Evolutionary conservation across 1,140 invertebrate species (phyloP).

Genomic region (Galleria mellonella): DNA sequence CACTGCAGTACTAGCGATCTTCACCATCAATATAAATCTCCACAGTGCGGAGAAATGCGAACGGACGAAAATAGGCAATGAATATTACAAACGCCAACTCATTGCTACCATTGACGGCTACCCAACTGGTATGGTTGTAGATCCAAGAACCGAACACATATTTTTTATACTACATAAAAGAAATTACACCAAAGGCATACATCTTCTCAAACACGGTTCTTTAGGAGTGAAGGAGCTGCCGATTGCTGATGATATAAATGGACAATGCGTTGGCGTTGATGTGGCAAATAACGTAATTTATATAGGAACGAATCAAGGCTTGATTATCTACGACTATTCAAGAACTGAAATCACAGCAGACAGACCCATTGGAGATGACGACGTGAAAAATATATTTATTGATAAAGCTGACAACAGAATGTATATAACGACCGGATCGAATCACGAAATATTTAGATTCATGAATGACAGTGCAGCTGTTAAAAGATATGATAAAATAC

Average conservation of each 20-base stretch:
- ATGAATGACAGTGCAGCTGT: slow-evolving; percentile 57
- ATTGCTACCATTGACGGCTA: slow-evolving; percentile 59
- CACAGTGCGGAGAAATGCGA: slow-evolving; percentile 43
- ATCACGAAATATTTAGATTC: slow-evolving; percentile 53
- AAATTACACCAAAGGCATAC: slow-evolving; percentile 60
- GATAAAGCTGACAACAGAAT: slow-evolving; percentile 56
- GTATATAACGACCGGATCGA: slow-evolving; percentile 55
- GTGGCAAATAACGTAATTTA: slow-evolving; percentile 37
- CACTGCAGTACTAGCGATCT: slow-evolving; percentile 10
- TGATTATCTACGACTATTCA: slow-evolving; percentile 48
- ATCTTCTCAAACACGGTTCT: slow-evolving; percentile 51
- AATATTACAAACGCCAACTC: slow-evolving; percentile 53
- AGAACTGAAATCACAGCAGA: slow-evolving; percentile 44
- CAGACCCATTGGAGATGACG: slow-evolving; percentile 59
- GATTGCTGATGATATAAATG: slow-evolving; percentile 43
- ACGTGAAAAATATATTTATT: slow-evolving; percentile 54
- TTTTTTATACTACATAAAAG: slow-evolving; percentile 60
- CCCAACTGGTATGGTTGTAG: slow-evolving; percentile 47
- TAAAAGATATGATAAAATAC: slow-evolving; percentile 53
- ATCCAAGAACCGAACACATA: slow-evolving; percentile 52
- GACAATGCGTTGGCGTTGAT: slow-evolving; percentile 56
- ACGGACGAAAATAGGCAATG: slow-evolving; percentile 46
- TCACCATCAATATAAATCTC: slow-evolving; percentile 5
- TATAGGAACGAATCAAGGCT: slow-evolving; percentile 59
- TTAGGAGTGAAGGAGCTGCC: slow-evolving; percentile 55